Percentiles rank a stretch among this genome's conserved stretches.
These are phyloP conservation scores for Leptopilina drosophilae DNA, from an alignment of 2,888 invertebrate species.

Conservation along the genomic window DNA sequence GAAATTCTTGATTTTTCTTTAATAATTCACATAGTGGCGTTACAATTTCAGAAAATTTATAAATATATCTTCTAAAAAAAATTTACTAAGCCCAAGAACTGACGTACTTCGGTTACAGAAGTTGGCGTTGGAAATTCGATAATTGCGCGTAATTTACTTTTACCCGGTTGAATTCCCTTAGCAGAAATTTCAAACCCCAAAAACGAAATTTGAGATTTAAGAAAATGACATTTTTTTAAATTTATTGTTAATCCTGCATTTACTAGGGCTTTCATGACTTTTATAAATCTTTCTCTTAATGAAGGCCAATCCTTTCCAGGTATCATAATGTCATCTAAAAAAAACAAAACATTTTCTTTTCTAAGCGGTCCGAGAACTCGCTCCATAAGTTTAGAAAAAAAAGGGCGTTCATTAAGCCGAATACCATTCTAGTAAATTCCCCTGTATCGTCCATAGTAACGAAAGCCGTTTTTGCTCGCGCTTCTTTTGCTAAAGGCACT, in stretches of 20 bases:
- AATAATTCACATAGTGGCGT: background rate
- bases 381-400: background rate
- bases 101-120: no score
- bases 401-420: background rate
- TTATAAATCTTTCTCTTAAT: background rate
- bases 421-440: background rate
- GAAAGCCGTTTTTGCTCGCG: background rate
- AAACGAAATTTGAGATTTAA: background rate
- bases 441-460: background rate
- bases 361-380: background rate
- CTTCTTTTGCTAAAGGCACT: conserved; percentile 42
- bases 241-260: background rate
- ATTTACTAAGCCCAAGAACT: background rate
- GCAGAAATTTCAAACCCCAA: background rate
- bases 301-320: background rate
- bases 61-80: background rate
- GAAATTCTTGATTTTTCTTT: background rate
- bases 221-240: background rate
- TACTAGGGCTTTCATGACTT: background rate
- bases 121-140: background rate
- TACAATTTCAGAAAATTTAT: background rate
- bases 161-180: background rate
- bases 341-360: conserved; percentile 15
- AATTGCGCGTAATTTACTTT: background rate
- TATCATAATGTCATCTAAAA: background rate